Evolutionary conservation across 2,888 invertebrate genomes (phyloP).

Genomic region (Frankliniella intonsa): DNA sequence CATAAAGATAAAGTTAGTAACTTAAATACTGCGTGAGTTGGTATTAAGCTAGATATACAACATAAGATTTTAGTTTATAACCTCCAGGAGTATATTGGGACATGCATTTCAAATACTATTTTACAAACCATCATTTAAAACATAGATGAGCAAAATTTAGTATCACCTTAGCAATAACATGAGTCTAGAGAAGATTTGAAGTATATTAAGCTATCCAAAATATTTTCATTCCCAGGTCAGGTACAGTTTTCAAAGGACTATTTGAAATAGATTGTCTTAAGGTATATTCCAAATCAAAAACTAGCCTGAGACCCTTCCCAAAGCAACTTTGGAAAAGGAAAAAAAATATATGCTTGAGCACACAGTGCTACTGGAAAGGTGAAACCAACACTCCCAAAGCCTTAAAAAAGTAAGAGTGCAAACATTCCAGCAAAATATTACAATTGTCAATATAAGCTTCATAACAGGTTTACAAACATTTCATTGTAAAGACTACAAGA

Average conservation of each 20-base stretch:
- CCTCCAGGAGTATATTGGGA: not conserved
- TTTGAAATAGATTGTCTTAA: not conserved
- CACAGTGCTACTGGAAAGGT: not conserved
- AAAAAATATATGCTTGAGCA: not conserved
- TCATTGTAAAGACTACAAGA: not conserved
- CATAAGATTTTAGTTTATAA: not conserved
- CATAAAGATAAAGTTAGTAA: not conserved
- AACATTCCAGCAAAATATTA: not conserved
- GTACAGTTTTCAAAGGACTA: not conserved
- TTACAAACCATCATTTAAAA: not conserved
- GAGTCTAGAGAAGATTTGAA: not conserved
- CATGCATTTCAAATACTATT: not conserved
- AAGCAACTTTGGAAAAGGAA: not conserved
- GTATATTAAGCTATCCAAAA: not conserved
- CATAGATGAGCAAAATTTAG: constrained; percentile 21
- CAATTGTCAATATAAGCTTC: not conserved
- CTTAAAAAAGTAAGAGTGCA: not conserved
- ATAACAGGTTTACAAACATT: not conserved
- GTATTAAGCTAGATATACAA: not conserved
- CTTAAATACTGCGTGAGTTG: constrained; percentile 11
- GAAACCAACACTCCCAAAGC: constrained; percentile 3
- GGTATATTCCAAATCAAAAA: too few species aligned
- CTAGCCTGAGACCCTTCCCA: not conserved
- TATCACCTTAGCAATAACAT: constrained; percentile 17
- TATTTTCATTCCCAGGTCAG: not conserved